Conservation (phyloP, 37 sponge, comb jelly and placozoan species). For the Eunapius fragilis region DNA sequence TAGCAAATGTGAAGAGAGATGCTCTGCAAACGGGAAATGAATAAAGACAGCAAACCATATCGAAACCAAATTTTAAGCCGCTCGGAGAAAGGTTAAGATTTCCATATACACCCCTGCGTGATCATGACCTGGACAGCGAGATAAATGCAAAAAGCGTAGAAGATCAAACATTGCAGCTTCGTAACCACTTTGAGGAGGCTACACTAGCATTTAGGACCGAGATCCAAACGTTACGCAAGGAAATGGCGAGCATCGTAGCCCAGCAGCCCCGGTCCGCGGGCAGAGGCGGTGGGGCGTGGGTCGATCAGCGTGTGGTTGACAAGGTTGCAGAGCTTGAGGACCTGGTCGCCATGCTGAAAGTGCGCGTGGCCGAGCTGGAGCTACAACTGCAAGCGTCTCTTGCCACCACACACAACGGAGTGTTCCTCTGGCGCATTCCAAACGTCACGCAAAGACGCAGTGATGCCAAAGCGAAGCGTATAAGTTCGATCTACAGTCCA, state of each 20-base stretch:
- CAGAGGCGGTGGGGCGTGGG: not conserved
- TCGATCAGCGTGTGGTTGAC: not conserved
- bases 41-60: no score
- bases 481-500: not conserved
- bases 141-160: not conserved
- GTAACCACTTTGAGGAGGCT: not conserved
- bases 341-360: not conserved
- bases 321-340: not conserved
- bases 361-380: not conserved
- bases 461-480: not conserved
- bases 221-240: not conserved
- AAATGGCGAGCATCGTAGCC: not conserved
- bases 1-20: no score
- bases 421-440: conserved; percentile 1
- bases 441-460: not conserved
- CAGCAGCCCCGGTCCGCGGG: not conserved
- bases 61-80: no score
- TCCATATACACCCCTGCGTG: no score
- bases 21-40: no score
- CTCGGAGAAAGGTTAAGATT: no score
- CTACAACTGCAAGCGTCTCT: conserved; percentile 18
- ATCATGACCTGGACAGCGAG: not conserved
- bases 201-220: not conserved
- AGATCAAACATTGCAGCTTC: not conserved
- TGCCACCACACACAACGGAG: conserved; percentile 14